Evolutionary conservation across 2,113 vertebrate genomes (phyloP).

Genomic region (Danionella cerebrum): DNA sequence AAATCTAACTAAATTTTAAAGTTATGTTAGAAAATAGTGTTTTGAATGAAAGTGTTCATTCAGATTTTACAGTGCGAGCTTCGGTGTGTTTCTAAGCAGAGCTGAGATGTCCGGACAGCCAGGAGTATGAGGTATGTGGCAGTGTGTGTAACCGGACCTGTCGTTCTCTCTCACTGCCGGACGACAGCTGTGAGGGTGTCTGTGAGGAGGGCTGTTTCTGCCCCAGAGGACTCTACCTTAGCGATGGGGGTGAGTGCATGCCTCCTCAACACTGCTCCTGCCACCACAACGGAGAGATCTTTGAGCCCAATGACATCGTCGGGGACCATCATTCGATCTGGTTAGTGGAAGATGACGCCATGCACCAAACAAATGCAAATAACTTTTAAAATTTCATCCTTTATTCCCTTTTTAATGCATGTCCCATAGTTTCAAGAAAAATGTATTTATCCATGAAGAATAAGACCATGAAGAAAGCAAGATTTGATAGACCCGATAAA

Average conservation of each 20-base stretch:
- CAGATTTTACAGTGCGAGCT: too few relatives aligned
- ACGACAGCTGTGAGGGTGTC: constrained; percentile 61
- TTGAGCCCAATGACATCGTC: constrained; percentile 83
- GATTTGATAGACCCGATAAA: too few relatives aligned
- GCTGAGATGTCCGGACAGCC: constrained; percentile 72
- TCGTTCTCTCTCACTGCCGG: constrained; percentile 73
- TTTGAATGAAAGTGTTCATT: too few relatives aligned
- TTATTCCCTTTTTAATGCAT: too few relatives aligned
- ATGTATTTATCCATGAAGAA: too few relatives aligned
- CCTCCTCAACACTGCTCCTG: constrained; percentile 78
- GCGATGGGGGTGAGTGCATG: constrained; percentile 75
- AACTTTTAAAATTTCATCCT: too few relatives aligned
- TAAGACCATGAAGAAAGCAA: too few relatives aligned
- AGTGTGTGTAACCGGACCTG: constrained; percentile 80
- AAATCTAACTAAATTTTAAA: too few relatives aligned
- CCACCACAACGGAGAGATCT: constrained; percentile 85
- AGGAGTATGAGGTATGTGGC: constrained; percentile 78
- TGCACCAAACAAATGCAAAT: background rate
- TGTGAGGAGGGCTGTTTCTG: constrained; percentile 94
- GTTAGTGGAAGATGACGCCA: constrained; percentile 56
- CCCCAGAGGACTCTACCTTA: constrained; percentile 71
- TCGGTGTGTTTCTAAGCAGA: constrained; percentile 52
- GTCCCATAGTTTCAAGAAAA: too few relatives aligned
- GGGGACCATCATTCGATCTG: constrained; percentile 83
- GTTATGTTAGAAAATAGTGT: too few relatives aligned